Percentiles rank a stretch among this genome's conserved stretches.
These are phyloP conservation scores for Molothrus ater DNA, from an alignment of 2,797 vertebrate genomes.

Conservation along the genomic window DNA sequence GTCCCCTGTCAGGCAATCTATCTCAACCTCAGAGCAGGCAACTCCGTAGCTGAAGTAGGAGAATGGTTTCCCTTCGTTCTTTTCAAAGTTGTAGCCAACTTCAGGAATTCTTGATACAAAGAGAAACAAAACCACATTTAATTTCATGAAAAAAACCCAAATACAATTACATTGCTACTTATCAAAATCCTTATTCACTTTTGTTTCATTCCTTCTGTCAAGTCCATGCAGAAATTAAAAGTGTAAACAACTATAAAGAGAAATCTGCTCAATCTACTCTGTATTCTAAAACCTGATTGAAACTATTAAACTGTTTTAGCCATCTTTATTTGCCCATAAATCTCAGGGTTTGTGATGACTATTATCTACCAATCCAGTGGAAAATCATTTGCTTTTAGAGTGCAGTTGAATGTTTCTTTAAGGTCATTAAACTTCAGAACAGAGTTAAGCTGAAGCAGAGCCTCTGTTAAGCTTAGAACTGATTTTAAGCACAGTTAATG, in stretches of 20 bases:
- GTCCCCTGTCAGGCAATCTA: constrained; percentile 94
- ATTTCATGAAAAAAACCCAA: not conserved
- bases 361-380: not conserved
- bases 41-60: constrained; percentile 90
- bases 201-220: not conserved
- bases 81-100: constrained; percentile 84
- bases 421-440: not conserved
- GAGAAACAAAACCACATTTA: not conserved
- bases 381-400: not conserved
- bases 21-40: constrained; percentile 92
- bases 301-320: not conserved
- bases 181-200: not conserved
- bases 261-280: not conserved
- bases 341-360: not conserved
- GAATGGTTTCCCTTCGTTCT: constrained; percentile 85
- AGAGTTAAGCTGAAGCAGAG: not conserved
- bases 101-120: constrained; percentile 82
- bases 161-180: not conserved
- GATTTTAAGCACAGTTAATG: not conserved
- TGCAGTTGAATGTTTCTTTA: not conserved
- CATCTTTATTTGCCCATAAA: not conserved
- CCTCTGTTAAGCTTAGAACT: not conserved
- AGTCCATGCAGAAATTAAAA: not conserved
- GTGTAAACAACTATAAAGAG: not conserved
- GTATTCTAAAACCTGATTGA: not conserved